Evolutionary conservation across 2,888 invertebrate species (phyloP).

Genomic region (Xestia xanthographa): DNA sequence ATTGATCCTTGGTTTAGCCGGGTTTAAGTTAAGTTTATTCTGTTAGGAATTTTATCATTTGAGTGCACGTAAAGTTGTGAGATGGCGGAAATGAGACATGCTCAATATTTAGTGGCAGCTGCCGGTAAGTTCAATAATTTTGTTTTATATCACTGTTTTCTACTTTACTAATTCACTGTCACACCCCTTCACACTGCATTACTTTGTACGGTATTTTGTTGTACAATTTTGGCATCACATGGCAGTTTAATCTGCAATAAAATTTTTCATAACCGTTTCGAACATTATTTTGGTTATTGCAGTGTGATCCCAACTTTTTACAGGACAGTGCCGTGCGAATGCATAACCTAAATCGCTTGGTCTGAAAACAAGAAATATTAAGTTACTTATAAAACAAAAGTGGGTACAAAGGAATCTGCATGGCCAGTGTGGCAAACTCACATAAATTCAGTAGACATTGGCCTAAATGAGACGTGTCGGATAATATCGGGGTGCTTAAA

Average conservation of each 20-base stretch:
- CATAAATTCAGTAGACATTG: neutral
- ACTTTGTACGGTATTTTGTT: neutral
- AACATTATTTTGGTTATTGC: neutral
- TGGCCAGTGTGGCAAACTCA: neutral
- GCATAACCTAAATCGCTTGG: neutral
- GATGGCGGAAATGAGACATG: slow-evolving; percentile 68
- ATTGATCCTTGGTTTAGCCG: neutral
- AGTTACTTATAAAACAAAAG: neutral
- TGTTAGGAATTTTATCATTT: neutral
- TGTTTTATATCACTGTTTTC: neutral
- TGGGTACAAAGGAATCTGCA: neutral
- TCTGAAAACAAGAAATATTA: neutral
- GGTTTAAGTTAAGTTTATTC: neutral
- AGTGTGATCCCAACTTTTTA: neutral
- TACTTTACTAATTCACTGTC: neutral
- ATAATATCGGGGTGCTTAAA: neutral
- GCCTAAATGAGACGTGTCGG: neutral
- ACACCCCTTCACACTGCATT: neutral
- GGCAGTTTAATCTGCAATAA: neutral
- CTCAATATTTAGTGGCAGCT: slow-evolving; percentile 77
- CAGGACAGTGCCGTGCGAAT: neutral
- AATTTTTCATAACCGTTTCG: neutral
- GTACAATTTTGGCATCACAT: neutral
- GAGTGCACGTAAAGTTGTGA: neutral
- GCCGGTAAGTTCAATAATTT: slow-evolving; percentile 70